Evolutionary conservation across 2,888 invertebrate genomes (phyloP), one percentile per base, ranked within the genome.

Genomic region (Epsilonema sp.): DNA sequence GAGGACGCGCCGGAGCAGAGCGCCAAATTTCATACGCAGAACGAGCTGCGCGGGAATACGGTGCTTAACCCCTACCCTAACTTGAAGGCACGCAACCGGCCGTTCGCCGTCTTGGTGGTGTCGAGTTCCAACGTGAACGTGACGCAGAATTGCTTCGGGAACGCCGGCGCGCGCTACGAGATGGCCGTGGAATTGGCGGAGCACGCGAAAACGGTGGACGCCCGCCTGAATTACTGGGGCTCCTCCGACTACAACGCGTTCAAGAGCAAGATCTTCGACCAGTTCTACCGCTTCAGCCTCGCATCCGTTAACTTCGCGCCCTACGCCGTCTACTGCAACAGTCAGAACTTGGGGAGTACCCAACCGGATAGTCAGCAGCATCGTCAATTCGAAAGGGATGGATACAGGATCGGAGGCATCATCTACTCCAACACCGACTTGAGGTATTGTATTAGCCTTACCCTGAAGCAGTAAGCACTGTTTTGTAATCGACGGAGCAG

Each of bases 141-240:
- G 2, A 84, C 75, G 57, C 74, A 92, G 49, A 97, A 97, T 66
- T 83, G 86, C 50, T 76, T 62, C 52, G 53, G 21, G 31, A 19
- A 39, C n/a, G 20, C 31, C 8, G 16, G 31, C 16, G 31, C 31
- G 16, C 8, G 31, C 46, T 90, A 87, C 64, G 94, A 97, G 71
- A 79, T 97, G 42, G 89, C 89, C 0, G 89, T 90, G 0, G 92
- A 94, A 60, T 73, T 92, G 20, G 79, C 81, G 60, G 89, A 92
- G 64, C 92, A 90, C 63, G 87, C 89, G 59, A 80, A 83, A 70
- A 71, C 76, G 20, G 79, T 97, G n/a, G 84, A 90, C 63, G 90
- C 87, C 55, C 81, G 85, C 0, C 82, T 76, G 63, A 97, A 97
- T 63, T 94, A 87, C 82, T 75, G 94, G 57, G 87, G 90, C 3